Conservation (phyloP, 2,888 invertebrate species). For the Orthosia cruda region DNA sequence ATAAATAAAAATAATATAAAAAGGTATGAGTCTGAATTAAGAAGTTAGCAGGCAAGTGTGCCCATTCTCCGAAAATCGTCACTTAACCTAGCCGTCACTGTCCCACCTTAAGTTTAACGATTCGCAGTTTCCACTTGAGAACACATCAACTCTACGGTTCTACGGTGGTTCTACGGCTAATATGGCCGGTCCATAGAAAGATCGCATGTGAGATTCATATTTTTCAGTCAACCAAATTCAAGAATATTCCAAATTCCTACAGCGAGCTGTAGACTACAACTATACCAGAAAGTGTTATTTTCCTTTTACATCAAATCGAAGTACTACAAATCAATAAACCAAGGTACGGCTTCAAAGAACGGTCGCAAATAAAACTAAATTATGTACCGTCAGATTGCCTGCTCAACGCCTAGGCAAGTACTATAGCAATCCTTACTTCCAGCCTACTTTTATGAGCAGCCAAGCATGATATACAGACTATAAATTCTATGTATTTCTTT, state of each 20-base stretch:
- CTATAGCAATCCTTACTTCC: constrained; percentile 34
- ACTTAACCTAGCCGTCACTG: too few relatives aligned
- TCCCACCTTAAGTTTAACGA: too few relatives aligned
- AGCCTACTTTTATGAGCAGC: constrained; percentile 46
- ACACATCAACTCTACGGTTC: too few relatives aligned
- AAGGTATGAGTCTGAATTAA: too few relatives aligned
- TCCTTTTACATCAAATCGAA: not conserved
- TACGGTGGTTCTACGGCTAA: too few relatives aligned
- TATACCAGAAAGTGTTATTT: not conserved
- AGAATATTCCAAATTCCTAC: too few relatives aligned
- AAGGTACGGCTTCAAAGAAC: constrained; percentile 10
- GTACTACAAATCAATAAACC: constrained; percentile 44
- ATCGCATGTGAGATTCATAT: not conserved
- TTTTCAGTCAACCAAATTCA: too few relatives aligned
- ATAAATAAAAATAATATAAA: too few relatives aligned
- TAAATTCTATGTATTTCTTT: constrained; percentile 61
- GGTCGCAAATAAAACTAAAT: constrained; percentile 44
- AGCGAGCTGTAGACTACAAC: not conserved
- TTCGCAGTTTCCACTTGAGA: too few relatives aligned
- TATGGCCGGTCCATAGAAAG: not conserved
- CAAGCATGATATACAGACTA: constrained; percentile 50
- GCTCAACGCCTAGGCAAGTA: constrained; percentile 28
- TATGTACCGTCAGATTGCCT: constrained; percentile 47
- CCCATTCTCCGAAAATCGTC: too few relatives aligned
- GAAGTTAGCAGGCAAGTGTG: too few relatives aligned